Conservation (phyloP, 23 tunicate species). For the Halocynthia aurantium region DNA sequence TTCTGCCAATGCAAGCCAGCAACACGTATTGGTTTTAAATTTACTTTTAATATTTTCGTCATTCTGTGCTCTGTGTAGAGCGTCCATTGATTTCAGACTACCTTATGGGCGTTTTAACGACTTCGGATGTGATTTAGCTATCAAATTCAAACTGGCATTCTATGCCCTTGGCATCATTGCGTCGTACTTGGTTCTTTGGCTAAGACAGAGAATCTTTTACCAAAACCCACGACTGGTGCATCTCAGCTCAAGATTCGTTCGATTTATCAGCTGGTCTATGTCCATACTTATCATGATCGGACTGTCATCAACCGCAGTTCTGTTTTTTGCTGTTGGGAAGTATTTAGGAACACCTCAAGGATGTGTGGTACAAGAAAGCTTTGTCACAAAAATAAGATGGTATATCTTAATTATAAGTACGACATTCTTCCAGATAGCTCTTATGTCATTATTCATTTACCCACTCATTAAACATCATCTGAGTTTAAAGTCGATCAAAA, state of each 20-base stretch:
- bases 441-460: constrained; percentile 10
- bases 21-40: constrained; percentile 10
- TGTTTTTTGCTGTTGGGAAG: constrained; percentile 19
- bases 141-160: constrained; percentile 8
- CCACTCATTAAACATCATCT: constrained; percentile 16
- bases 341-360: constrained; percentile 6
- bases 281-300: constrained; percentile 3
- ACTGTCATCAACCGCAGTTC: constrained; percentile 8
- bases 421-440: constrained; percentile 12
- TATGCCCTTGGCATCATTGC: not conserved
- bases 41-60: not conserved
- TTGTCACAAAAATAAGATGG: constrained; percentile 9
- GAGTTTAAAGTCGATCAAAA: not conserved
- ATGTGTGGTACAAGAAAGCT: constrained; percentile 8
- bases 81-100: constrained; percentile 10
- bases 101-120: constrained; percentile 1
- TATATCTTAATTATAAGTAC: constrained; percentile 16
- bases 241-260: constrained; percentile 20
- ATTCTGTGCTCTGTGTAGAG: constrained; percentile 15
- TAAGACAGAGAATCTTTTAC: constrained; percentile 14
- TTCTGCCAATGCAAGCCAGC: not conserved
- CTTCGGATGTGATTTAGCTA: constrained; percentile 19
- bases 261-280: constrained; percentile 20
- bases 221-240: constrained; percentile 24
- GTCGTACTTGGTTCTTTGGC: constrained; percentile 11